Conservation (phyloP, 2,888 invertebrate species). For the Eupeodes luniger region DNA sequence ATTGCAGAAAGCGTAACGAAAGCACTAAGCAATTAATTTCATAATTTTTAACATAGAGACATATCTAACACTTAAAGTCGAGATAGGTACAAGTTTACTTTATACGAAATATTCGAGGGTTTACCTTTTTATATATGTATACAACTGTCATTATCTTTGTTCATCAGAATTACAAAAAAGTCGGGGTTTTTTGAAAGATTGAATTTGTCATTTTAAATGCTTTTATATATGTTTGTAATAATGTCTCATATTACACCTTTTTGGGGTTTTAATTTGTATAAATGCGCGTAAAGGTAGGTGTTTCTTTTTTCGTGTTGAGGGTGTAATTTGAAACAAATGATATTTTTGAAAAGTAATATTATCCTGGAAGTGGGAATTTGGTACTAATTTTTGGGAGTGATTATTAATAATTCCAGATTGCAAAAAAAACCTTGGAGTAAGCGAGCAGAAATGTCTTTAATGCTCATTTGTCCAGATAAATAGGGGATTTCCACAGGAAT, state of each 20-base stretch:
- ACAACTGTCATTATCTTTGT: conserved; percentile 30
- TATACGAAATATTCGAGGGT: background rate
- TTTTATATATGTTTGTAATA: background rate
- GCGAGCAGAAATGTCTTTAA: too few species aligned
- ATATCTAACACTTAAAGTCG: background rate
- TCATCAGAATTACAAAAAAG: background rate
- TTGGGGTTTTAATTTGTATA: background rate
- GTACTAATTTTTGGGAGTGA: too few species aligned
- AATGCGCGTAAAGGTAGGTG: background rate
- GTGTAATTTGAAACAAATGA: conserved; percentile 3
- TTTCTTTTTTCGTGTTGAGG: background rate
- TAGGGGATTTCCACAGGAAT: too few species aligned
- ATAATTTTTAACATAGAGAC: conserved; percentile 68
- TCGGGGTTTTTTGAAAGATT: background rate
- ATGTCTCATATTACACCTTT: conserved; percentile 28
- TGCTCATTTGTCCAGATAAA: too few species aligned
- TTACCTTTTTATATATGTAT: background rate
- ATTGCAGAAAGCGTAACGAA: conserved; percentile 74
- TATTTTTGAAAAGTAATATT: background rate
- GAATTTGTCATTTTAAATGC: conserved; percentile 43
- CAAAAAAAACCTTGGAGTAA: too few species aligned
- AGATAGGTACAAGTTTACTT: too few species aligned
- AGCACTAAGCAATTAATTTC: conserved; percentile 72
- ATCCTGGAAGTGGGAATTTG: background rate
- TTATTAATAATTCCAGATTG: too few species aligned